These are phyloP conservation scores for Quadroppia sp. DNA, from an alignment of 2,888 invertebrate species.

Conservation along the genomic window DNA sequence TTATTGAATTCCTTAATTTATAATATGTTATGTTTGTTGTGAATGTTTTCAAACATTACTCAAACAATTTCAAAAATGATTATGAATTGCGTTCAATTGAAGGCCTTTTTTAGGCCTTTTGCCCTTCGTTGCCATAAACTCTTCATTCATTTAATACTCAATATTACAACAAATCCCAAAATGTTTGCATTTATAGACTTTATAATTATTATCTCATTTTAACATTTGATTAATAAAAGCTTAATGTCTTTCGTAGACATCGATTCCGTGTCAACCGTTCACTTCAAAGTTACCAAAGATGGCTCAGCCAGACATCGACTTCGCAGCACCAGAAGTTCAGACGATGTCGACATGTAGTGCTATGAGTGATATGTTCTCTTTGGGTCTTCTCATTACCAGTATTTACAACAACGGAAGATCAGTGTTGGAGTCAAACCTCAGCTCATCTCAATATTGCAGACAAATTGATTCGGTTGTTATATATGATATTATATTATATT, in stretches of 20 bases:
- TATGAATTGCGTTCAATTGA: no score
- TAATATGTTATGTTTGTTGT: no score
- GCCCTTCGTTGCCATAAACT: no score
- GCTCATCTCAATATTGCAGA: constrained; percentile 78
- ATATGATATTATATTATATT: no score
- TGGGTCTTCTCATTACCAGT: constrained; percentile 89
- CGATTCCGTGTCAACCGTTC: constrained; percentile 78
- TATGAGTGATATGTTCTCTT: constrained; percentile 91
- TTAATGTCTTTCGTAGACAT: constrained; percentile 59
- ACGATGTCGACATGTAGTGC: constrained; percentile 73
- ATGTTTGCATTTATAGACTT: not conserved
- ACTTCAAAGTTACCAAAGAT: constrained; percentile 83
- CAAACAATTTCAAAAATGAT: no score
- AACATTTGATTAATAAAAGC: not conserved
- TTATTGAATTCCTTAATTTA: no score
- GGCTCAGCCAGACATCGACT: constrained; percentile 92
- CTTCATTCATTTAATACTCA: no score
- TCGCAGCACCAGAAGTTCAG: constrained; percentile 89
- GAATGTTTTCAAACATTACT: no score
- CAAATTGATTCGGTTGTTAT: constrained; percentile 86
- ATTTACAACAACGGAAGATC: constrained; percentile 86
- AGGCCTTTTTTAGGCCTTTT: no score
- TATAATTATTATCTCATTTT: not conserved
- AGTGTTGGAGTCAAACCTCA: constrained; percentile 84
- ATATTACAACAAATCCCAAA: no score